phyloP scores from a whole-genome alignment of 2,113 vertebrate species.

The Nanorana parkeri region DNA sequence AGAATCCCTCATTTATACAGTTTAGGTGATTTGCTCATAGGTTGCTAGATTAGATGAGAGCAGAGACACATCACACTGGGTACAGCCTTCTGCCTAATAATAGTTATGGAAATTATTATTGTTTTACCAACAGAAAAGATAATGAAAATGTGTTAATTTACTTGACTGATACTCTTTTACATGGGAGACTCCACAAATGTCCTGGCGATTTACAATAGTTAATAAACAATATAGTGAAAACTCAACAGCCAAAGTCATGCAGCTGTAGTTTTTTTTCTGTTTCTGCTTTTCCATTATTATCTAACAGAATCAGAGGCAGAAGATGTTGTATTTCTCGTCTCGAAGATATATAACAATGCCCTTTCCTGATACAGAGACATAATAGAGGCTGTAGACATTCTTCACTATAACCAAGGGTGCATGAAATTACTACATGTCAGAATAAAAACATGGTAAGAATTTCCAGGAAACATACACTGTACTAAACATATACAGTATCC shows the following conservation, averaged over 20 bases:
- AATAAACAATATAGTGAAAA: too few species aligned
- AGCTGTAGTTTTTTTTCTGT: neutral
- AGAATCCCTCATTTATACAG: too few species aligned
- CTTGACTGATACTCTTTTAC: too few species aligned
- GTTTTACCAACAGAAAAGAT: too few species aligned
- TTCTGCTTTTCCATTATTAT: neutral
- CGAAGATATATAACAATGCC: conserved; percentile 11
- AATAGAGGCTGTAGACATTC: conserved; percentile 36
- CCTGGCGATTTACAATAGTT: too few species aligned
- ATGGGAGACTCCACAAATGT: too few species aligned
- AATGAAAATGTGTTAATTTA: too few species aligned
- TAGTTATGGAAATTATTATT: too few species aligned
- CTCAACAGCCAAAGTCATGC: neutral
- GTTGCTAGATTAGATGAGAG: too few species aligned
- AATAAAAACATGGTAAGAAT: conserved; percentile 34
- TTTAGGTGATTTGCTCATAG: too few species aligned
- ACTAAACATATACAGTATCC: neutral
- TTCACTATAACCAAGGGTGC: conserved; percentile 42
- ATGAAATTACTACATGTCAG: conserved; percentile 47
- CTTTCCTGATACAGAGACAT: conserved; percentile 30
- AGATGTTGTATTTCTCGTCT: neutral
- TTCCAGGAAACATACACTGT: conserved; percentile 36
- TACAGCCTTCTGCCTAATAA: too few species aligned
- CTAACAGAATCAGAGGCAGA: neutral
- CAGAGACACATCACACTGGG: too few species aligned